These are phyloP conservation scores for Scortum barcoo DNA, from an alignment of 2,113 vertebrate species.

Conservation along the genomic window DNA sequence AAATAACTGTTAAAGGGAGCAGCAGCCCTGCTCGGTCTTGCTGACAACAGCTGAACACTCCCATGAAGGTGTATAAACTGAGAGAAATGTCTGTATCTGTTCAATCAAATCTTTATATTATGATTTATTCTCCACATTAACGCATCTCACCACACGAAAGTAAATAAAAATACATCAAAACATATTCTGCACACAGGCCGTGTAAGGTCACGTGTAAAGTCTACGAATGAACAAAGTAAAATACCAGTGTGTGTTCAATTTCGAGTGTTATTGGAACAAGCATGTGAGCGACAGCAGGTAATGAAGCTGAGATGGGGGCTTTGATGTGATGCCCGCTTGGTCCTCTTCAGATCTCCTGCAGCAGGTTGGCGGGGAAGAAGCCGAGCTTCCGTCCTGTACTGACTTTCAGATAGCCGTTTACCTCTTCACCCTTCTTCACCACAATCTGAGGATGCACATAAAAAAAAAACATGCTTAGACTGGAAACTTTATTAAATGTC, in stretches of 20 bases:
- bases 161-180: not conserved
- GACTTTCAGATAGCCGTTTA: constrained; percentile 91
- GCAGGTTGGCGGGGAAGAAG: constrained; percentile 89
- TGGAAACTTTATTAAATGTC: not conserved
- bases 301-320: not conserved
- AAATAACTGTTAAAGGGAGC: not conserved
- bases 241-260: not conserved
- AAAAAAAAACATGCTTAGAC: not conserved
- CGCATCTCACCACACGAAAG: not conserved
- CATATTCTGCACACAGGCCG: too few species aligned
- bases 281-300: not conserved
- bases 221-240: not conserved
- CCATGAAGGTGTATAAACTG: not conserved
- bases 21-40: not conserved
- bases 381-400: constrained; percentile 92
- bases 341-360: constrained; percentile 89
- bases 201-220: not conserved
- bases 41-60: not conserved
- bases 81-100: too few species aligned
- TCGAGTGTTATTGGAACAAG: not conserved
- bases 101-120: not conserved
- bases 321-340: not conserved
- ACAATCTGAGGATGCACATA: constrained; percentile 85
- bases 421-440: constrained; percentile 92
- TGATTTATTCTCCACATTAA: not conserved